phyloP scores from a whole-genome alignment of 2,888 invertebrate genomes.

The Clusia tigrina region DNA sequence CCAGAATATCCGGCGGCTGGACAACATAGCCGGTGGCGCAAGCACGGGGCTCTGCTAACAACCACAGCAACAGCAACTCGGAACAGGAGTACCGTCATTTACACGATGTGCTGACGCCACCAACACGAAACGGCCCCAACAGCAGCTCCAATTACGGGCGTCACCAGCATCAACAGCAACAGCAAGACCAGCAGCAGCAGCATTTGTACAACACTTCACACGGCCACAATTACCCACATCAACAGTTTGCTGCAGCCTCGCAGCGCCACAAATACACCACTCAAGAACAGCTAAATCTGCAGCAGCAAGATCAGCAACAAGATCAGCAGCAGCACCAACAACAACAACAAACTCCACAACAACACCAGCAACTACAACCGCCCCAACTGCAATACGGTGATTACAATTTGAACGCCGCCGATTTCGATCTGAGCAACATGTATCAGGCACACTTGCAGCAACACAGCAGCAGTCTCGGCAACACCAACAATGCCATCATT shows the following conservation, averaged over 20 bases:
- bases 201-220: slow-evolving; percentile 10
- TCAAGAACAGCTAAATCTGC: too few species aligned
- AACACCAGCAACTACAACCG: slow-evolving; percentile 18
- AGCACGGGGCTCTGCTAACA: slow-evolving; percentile 43
- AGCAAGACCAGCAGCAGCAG: slow-evolving; percentile 28
- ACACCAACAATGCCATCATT: slow-evolving; percentile 44
- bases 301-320: background rate
- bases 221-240: slow-evolving; percentile 30
- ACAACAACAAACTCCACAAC: background rate
- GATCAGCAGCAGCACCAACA: background rate
- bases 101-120: slow-evolving; percentile 52
- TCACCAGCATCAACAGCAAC: slow-evolving; percentile 34
- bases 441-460: slow-evolving; percentile 28
- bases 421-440: slow-evolving; percentile 3
- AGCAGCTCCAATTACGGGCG: too few species aligned
- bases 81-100: slow-evolving; percentile 29
- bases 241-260: slow-evolving; percentile 28
- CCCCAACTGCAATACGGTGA: slow-evolving; percentile 9
- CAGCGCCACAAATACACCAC: background rate
- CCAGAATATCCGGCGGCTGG: slow-evolving; percentile 90
- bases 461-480: slow-evolving; percentile 17
- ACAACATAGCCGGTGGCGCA: slow-evolving; percentile 80
- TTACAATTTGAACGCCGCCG: background rate
- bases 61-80: slow-evolving; percentile 35
- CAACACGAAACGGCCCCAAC: slow-evolving; percentile 43